Conservation (phyloP, 2,113 vertebrate genomes). For the Protobothrops flavoviridis region DNA sequence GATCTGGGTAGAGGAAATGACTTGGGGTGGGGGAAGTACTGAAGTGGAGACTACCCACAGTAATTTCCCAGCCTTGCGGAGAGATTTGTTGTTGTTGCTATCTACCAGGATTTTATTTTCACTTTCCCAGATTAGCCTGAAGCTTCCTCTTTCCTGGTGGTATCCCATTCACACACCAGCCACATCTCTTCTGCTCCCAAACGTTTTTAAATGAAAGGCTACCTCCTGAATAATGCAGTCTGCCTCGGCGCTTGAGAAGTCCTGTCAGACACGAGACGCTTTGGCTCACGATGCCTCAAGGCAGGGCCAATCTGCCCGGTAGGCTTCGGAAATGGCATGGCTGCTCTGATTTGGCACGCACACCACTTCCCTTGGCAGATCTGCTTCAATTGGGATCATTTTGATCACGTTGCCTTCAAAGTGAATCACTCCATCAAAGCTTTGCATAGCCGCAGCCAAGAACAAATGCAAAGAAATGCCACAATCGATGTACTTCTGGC, state of each 20-base stretch:
- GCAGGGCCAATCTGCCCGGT: background rate
- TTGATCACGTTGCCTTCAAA: background rate
- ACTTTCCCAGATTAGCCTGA: background rate
- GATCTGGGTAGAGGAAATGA: background rate
- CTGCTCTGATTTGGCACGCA: background rate
- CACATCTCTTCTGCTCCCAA: background rate
- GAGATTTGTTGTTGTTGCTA: background rate
- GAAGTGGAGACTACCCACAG: background rate
- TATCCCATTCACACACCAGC: background rate
- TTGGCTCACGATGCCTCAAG: background rate
- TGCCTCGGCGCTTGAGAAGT: background rate
- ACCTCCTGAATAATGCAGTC: background rate
- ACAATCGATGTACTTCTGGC: background rate
- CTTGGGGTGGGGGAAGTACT: background rate
- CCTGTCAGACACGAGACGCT: background rate
- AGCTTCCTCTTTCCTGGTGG: background rate
- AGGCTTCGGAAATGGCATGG: background rate
- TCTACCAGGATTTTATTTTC: background rate
- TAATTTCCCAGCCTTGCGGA: background rate
- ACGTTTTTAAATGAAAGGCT: background rate
- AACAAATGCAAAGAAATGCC: slow-evolving; percentile 5
- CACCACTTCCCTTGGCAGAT: background rate
- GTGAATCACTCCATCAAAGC: background rate
- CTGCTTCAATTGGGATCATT: background rate
- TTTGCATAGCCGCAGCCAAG: background rate